Base-by-base conservation (phyloP, 1,140 invertebrate genomes). In the Vollenhovia emeryi region DNA sequence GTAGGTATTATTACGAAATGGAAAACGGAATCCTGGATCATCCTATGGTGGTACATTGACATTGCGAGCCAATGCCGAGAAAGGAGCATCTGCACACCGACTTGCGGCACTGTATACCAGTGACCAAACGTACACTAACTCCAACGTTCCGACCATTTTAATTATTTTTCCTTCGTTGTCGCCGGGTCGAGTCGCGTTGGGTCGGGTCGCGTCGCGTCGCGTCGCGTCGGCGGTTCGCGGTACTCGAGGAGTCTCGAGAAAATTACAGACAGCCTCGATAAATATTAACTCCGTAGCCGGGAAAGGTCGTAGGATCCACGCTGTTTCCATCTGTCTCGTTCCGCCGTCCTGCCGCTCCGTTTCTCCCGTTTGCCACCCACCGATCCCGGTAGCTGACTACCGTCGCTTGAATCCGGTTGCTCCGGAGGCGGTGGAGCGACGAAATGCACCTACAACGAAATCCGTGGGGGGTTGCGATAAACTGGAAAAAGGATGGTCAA, bases 241-340 rank as follows among this genome's bases (percentile, higher is more conserved):
- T 75, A 74, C 75, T 36, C 55, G n/a, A 27, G n/a, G 3, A 84
- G 71, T 68, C 79, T 75, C 59, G 85, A 86, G 88, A 84, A 90
- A 89, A 90, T 90, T 90, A 90, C 88, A 87, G 85, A 66, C 85
- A 75, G 83, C 73, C 89, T 90, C 88, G 89, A 90, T 90, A 90
- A 90, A 90, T 90, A 90, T 90, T 90, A 90, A 89, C 88, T 90
- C 78, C 86, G 88, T 75, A 73, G 80, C 30, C 83, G 36, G 83
- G 52, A 89, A 90, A 89, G 86, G 62, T 90, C 83, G 86, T 75
- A 40, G 60, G 66, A 89, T 73, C 87, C 83, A 89, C 55, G 73
- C 33, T 57, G 36, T 79, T 60, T 79, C 71, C 18, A 55, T 62
- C 71, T 62, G 82, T 24, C 50, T 80, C 48, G 18, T 55, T 24